Evolutionary conservation across 2,797 vertebrate species (phyloP), one percentile per base, ranked within the genome.

Genomic region (Rhinogobio ventralis): DNA sequence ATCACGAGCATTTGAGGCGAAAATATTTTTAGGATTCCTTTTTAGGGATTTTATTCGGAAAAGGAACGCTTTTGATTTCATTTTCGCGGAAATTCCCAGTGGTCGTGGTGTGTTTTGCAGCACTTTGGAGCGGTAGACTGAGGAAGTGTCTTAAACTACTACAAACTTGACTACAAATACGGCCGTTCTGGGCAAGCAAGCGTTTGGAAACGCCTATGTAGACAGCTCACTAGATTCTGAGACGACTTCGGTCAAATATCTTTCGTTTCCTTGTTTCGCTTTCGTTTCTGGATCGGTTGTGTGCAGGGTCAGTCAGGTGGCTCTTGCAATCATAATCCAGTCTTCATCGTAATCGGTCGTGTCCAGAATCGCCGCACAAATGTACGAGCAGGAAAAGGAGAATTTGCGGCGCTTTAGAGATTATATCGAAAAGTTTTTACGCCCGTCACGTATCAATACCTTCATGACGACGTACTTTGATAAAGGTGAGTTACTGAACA

Each of bases 361-460:
- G 19, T 62, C 11, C 23, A 4, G 25, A 7, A 30, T 8, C 23
- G 7, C 15, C 7, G 42, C 25, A 2, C 62, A 81, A 72, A 91
- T 91, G 90, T 89, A 81, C 55, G 86, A 89, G 17, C 0, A 2
- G 7, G 88, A 91, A 57, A 91, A 90, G 49, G 25, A 77, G 53
- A 82, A 82, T 4, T 66, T 92, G 30, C 79, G 28, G 20, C 46
- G 0, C 0, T 90, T 5, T 7, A 62, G 25, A 2, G 0, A 2
- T 1, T 86, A 91, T 45, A 86, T 92, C 14, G 10, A 33, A 5
- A 42, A 62, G 1, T 79, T 84, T 39, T 46, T 92, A 25, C 90
- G 88, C 15, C 91, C 91, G 14, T 90, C 90, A 2, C 78, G 90
- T 45, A 88, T 92, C 8, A 87, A 72, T 28, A 42, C 13, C n/a